phyloP scores from a whole-genome alignment of 2,888 invertebrate genomes.

The Tanytarsus gracilentus region DNA sequence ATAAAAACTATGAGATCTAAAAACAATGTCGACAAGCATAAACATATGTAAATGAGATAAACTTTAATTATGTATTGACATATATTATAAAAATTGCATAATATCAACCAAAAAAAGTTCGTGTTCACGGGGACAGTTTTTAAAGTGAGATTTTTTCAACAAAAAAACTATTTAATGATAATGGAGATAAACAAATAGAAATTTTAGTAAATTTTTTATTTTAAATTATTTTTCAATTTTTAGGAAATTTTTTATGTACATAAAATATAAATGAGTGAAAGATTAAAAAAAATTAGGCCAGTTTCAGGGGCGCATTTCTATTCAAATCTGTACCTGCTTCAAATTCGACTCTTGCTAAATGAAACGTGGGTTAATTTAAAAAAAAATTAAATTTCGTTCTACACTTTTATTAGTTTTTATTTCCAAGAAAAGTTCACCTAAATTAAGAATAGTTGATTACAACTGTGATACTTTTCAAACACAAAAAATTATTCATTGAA shows the following conservation, averaged over 20 bases:
- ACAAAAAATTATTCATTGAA: background rate
- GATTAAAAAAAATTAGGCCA: conserved; percentile 16
- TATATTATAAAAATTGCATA: conserved; percentile 27
- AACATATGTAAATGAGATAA: conserved; percentile 24
- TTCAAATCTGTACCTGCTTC: background rate
- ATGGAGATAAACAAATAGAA: background rate
- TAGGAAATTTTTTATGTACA: no score
- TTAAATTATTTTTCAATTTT: background rate
- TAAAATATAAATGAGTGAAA: no score
- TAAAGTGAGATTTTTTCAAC: conserved; percentile 27
- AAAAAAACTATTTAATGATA: conserved; percentile 3
- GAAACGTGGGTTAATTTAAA: no score
- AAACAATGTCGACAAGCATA: conserved; percentile 15
- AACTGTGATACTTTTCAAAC: no score
- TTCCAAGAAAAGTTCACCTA: background rate
- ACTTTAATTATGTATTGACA: conserved; percentile 24
- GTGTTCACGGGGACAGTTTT: conserved; percentile 29
- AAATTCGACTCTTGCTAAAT: no score
- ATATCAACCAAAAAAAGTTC: conserved; percentile 26
- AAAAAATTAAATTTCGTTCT: no score
- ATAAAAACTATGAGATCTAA: background rate
- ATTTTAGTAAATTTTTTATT: background rate
- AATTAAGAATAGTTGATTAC: no score
- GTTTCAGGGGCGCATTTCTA: conserved; percentile 18
- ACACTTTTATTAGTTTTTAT: no score